Base-by-base conservation (phyloP, 2,113 vertebrate species). In the Bubo bubo region DNA sequence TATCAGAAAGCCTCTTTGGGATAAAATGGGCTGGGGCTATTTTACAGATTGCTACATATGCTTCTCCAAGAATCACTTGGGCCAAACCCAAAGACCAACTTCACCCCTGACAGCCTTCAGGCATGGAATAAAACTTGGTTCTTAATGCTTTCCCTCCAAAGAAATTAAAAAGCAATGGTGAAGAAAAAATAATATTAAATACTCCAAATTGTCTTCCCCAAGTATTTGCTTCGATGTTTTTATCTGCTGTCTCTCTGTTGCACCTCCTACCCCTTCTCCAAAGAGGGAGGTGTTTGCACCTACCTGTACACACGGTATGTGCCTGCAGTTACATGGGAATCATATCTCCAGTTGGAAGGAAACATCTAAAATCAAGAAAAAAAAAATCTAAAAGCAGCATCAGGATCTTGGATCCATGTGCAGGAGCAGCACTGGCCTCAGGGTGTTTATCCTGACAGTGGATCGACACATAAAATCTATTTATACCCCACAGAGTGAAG, bases 381-480 rank as follows among this genome's bases (percentile, higher is more conserved):
- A 53, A 50, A 88, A 50, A 88, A 22, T 12, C 13, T 11, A 27
- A 47, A 73, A 4, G 72, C 28, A 47, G 34, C 58, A 66, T 23
- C 14, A 41, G 72, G 55, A 50, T 10, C 32, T 35, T 13, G 32
- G 45, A 35, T 86, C 32, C 32, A 24, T 2, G 0, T 0, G 4
- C 19, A 34, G 12, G 21, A 75, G 21, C 2, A 1, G 13, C 0
- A 1, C 22, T 24, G 21, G 43, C 39, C 19, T 64, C 1, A 0
- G 2, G 39, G 20, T 0, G 1, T 73, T 86, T 21, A 32, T 63
- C 14, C 39, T 24, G 41, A 17, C 24, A 22, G 2, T 1, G 4
- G 10, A 8, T 56, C 35, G 34, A 13, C 2, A 16, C 2, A 0
- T 4, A 28, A 83, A 91, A n/a, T 8, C 63, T 60, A 21, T 75